Evolutionary conservation across 2,113 vertebrate species (phyloP).

Genomic region (Myiozetetes cayanensis): DNA sequence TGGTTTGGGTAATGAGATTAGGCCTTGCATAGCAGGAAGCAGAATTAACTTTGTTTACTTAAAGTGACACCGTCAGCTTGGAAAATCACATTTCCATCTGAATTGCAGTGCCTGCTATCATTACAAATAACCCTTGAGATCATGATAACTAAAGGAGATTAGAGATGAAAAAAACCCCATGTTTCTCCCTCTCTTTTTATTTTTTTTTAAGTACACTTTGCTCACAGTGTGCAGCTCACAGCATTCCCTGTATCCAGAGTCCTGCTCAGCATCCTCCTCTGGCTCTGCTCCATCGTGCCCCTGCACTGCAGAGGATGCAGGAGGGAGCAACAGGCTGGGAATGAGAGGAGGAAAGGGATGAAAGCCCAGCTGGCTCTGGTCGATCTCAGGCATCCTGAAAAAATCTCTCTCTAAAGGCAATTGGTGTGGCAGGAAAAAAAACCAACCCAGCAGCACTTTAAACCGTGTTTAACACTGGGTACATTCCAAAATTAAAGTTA

Average conservation of each 20-base stretch:
- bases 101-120: conserved; percentile 53
- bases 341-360: background rate
- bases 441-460: background rate
- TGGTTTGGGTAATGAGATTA: conserved; percentile 78
- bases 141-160: conserved; percentile 47
- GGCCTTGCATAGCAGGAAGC: conserved; percentile 75
- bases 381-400: background rate
- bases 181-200: background rate
- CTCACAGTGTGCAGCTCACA: background rate
- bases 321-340: background rate
- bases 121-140: conserved; percentile 59
- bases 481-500: rapidly evolving
- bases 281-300: rapidly evolving
- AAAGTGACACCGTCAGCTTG: conserved; percentile 70
- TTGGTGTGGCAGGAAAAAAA: background rate
- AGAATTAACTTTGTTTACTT: conserved; percentile 78
- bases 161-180: background rate
- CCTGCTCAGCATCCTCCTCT: rapidly evolving
- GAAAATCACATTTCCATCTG: conserved; percentile 70
- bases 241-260: background rate
- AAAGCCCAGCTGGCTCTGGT: background rate
- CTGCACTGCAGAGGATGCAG: background rate
- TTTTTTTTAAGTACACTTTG: background rate
- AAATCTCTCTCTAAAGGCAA: background rate
- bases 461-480: background rate